These are phyloP conservation scores for Thinocorus orbignyianus DNA, from an alignment of 2,113 vertebrate species.

Conservation along the genomic window DNA sequence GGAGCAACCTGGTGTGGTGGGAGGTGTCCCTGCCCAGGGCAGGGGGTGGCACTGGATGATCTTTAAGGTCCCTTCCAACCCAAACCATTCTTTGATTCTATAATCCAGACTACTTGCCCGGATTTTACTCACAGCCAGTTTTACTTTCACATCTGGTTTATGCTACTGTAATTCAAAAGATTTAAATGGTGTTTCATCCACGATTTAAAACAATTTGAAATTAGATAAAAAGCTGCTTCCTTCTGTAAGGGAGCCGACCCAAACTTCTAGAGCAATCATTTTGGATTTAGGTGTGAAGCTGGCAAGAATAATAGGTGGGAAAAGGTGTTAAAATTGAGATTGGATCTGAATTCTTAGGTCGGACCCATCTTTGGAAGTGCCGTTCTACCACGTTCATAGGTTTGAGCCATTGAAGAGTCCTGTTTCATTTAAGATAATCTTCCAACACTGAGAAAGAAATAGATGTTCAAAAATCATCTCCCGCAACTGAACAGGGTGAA, in stretches of 20 bases:
- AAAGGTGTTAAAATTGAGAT: not conserved
- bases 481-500: not conserved
- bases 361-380: not conserved
- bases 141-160: not conserved
- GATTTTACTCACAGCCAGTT: not conserved
- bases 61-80: too few relatives aligned
- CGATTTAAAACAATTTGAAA: not conserved
- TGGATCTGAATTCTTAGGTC: not conserved
- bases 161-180: not conserved
- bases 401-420: not conserved
- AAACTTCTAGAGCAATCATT: not conserved
- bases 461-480: not conserved
- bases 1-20: too few relatives aligned
- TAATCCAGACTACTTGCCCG: not conserved
- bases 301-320: not conserved
- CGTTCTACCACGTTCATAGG: not conserved
- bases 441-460: not conserved
- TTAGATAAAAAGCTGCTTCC: not conserved
- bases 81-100: too few relatives aligned
- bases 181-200: not conserved
- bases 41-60: too few relatives aligned
- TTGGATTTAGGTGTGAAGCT: not conserved
- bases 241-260: not conserved
- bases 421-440: not conserved
- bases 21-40: too few relatives aligned